phyloP scores from a whole-genome alignment of 2,888 invertebrate species.

The Sussaba pulchella region DNA sequence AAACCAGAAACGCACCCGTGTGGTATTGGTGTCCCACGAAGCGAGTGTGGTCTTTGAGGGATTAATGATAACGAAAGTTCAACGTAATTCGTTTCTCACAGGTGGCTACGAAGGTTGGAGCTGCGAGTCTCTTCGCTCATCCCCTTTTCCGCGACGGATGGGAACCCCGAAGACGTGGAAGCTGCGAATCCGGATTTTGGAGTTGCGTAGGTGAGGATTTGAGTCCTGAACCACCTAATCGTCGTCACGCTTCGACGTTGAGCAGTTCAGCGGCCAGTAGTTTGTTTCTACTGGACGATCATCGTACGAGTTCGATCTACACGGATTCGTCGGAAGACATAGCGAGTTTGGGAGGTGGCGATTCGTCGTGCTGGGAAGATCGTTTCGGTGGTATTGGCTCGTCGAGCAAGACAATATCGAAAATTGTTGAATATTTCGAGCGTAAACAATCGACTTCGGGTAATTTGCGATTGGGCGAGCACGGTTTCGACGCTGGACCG shows the following conservation, averaged over 20 bases:
- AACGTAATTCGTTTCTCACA: constrained; percentile 69
- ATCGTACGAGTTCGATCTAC: constrained; percentile 92
- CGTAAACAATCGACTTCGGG: constrained; percentile 86
- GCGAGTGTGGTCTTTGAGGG: too few relatives aligned
- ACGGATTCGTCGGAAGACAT: constrained; percentile 95
- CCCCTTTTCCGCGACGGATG: constrained; percentile 85
- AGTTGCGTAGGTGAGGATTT: constrained; percentile 93
- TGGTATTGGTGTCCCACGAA: too few relatives aligned
- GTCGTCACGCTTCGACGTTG: constrained; percentile 83
- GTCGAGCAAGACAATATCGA: constrained; percentile 87
- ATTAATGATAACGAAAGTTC: constrained; percentile 49
- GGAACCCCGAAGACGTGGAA: constrained; percentile 90
- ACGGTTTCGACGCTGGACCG: constrained; percentile 76
- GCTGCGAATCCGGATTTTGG: constrained; percentile 96
- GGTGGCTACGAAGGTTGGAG: constrained; percentile 85
- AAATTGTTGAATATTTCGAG: constrained; percentile 96
- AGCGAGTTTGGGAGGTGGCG: constrained; percentile 92
- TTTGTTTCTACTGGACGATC: constrained; percentile 87
- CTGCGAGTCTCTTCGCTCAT: constrained; percentile 87
- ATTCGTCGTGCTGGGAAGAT: constrained; percentile 90
- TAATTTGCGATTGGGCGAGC: constrained; percentile 78
- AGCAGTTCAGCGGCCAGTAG: constrained; percentile 86
- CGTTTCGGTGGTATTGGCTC: constrained; percentile 86
- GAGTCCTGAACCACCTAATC: constrained; percentile 84
- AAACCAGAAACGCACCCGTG: too few relatives aligned